Evolutionary conservation across 2,888 invertebrate genomes (phyloP).

Genomic region (Drosophila merina): DNA sequence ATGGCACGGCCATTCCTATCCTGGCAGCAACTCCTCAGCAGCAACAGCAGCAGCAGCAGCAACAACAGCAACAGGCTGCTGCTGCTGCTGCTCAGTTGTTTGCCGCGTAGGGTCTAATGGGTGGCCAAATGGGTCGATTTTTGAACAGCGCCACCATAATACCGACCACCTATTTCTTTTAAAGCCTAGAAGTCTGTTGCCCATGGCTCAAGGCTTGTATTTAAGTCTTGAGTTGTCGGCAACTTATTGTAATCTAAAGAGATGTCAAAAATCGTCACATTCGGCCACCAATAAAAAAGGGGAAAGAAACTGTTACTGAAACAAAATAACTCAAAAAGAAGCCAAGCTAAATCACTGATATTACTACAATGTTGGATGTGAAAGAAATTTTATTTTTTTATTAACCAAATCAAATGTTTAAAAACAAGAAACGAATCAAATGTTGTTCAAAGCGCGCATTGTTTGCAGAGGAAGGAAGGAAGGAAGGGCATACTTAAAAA

Average conservation of each 20-base stretch:
- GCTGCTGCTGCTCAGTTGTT: constrained; percentile 77
- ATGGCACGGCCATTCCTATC: constrained; percentile 75
- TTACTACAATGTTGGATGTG: constrained; percentile 56
- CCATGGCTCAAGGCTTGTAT: constrained; percentile 40
- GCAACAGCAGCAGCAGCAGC: constrained; percentile 65
- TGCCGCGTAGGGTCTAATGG: constrained; percentile 81
- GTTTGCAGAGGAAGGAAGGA: background rate
- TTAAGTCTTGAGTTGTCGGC: constrained; percentile 34
- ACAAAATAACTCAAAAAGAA: constrained; percentile 38
- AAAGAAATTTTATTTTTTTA: constrained; percentile 56
- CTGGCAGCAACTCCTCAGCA: constrained; percentile 64
- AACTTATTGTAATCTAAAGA: constrained; percentile 2
- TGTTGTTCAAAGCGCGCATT: constrained; percentile 52
- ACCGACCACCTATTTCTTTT: constrained; percentile 82
- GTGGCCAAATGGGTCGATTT: constrained; percentile 83
- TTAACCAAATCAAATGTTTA: constrained; percentile 11
- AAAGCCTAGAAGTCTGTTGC: constrained; percentile 53
- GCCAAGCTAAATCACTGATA: constrained; percentile 61
- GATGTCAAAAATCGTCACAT: constrained; percentile 67
- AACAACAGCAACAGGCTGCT: constrained; percentile 73
- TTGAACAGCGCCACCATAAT: constrained; percentile 81
- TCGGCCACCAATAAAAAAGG: constrained; percentile 65
- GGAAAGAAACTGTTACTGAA: background rate
- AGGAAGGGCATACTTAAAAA: constrained; percentile 30
- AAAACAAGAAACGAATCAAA: constrained; percentile 44